Percentiles rank a stretch among this genome's conserved stretches.
These are phyloP conservation scores for Desmodus rotundus DNA, from an alignment of 2,113 vertebrate species.

Conservation along the genomic window DNA sequence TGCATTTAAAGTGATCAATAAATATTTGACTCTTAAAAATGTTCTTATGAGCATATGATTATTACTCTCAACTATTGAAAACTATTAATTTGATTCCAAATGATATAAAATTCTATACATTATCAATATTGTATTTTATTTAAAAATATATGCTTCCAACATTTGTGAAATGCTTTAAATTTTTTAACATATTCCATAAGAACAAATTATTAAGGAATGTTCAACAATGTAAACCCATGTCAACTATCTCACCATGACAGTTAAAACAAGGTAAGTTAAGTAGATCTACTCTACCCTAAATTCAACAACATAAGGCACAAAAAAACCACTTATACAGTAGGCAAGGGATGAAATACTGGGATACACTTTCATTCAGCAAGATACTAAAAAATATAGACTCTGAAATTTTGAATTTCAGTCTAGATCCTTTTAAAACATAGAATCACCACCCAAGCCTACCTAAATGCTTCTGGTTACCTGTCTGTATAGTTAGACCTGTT, in stretches of 20 bases:
- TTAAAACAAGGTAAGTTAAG: background rate
- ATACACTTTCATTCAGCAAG: background rate
- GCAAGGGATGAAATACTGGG: background rate
- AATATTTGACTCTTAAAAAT: background rate
- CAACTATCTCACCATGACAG: background rate
- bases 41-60: background rate
- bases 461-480: background rate
- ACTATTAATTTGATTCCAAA: background rate
- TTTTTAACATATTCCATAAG: background rate
- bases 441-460: background rate
- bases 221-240: background rate
- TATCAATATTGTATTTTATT: background rate
- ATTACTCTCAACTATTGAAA: background rate
- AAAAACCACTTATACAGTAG: background rate
- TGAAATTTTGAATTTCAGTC: background rate
- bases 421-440: background rate
- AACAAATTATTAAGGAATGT: background rate
- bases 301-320: background rate
- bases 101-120: background rate
- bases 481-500: background rate
- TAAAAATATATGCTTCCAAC: background rate
- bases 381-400: background rate
- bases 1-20: background rate
- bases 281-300: background rate
- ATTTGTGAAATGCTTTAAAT: background rate